phyloP scores from a whole-genome alignment of 2,888 invertebrate species.

The Scaptomyza polygonia region DNA sequence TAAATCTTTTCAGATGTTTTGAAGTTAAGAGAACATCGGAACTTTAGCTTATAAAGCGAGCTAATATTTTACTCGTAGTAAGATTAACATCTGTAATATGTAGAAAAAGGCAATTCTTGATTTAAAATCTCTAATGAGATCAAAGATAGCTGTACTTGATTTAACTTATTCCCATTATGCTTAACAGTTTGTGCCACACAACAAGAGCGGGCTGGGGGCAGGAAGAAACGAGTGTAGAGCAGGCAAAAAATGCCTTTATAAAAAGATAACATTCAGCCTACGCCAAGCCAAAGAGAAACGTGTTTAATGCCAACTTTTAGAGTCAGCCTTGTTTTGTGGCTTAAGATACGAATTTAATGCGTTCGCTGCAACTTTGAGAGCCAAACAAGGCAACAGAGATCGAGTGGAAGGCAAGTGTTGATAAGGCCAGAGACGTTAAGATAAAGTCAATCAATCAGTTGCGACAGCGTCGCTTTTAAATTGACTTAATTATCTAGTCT shows the following conservation, averaged over 20 bases:
- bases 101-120: not conserved
- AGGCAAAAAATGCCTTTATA: constrained; percentile 53
- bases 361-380: constrained; percentile 57
- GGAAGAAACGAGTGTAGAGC: constrained; percentile 35
- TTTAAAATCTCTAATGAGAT: constrained; percentile 17
- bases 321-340: constrained; percentile 29
- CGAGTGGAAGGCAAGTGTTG: constrained; percentile 58
- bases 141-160: constrained; percentile 3
- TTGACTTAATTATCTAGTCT: constrained; percentile 70
- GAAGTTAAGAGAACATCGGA: no score
- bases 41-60: not conserved
- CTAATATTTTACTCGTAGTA: not conserved
- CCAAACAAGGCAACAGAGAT: constrained; percentile 50
- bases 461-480: constrained; percentile 64
- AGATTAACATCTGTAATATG: not conserved
- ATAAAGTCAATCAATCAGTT: constrained; percentile 76
- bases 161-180: constrained; percentile 15
- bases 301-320: constrained; percentile 45
- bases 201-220: constrained; percentile 22
- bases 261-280: constrained; percentile 52
- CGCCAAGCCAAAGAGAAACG: constrained; percentile 36
- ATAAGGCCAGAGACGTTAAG: constrained; percentile 57
- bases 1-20: not conserved
- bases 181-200: constrained; percentile 19
- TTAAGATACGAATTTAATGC: constrained; percentile 49